These are phyloP conservation scores for Poeciliopsis occidentalis DNA, from an alignment of 2,113 vertebrate species.

Conservation along the genomic window DNA sequence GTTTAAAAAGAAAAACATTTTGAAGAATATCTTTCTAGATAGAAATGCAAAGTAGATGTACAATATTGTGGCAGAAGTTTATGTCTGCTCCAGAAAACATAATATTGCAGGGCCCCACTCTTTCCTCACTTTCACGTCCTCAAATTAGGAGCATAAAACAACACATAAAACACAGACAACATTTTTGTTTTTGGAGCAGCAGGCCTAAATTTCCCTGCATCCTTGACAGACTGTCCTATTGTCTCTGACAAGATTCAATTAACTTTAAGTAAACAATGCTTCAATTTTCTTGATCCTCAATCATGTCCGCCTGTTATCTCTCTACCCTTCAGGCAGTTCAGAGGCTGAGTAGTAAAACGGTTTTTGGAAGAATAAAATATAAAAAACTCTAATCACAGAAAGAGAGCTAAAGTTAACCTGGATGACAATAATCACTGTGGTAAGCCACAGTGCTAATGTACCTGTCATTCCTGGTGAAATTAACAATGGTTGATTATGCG, in stretches of 20 bases:
- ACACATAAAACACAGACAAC: neutral
- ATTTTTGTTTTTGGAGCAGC: neutral
- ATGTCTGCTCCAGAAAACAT: too few species aligned
- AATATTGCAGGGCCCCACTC: neutral
- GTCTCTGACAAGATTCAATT: constrained; percentile 57
- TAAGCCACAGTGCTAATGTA: constrained; percentile 17
- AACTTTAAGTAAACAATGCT: constrained; percentile 52
- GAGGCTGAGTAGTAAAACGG: constrained; percentile 27
- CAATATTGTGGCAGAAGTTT: too few species aligned
- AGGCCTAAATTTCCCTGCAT: constrained; percentile 5
- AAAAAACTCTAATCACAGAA: constrained; percentile 10
- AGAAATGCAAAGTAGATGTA: neutral
- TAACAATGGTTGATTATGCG: neutral
- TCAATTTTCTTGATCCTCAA: constrained; percentile 49
- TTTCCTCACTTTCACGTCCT: neutral
- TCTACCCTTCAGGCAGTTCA: constrained; percentile 27
- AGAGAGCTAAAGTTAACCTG: constrained; percentile 20
- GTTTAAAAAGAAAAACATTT: too few species aligned
- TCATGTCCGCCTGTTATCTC: constrained; percentile 50
- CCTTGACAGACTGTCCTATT: constrained; percentile 17
- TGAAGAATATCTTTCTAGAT: neutral
- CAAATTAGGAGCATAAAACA: neutral
- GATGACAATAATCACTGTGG: neutral
- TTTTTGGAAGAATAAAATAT: constrained; percentile 35
- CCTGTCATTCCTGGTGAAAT: neutral